Evolutionary conservation across 2,113 vertebrate genomes (phyloP).

Genomic region (Scophthalmus maximus): DNA sequence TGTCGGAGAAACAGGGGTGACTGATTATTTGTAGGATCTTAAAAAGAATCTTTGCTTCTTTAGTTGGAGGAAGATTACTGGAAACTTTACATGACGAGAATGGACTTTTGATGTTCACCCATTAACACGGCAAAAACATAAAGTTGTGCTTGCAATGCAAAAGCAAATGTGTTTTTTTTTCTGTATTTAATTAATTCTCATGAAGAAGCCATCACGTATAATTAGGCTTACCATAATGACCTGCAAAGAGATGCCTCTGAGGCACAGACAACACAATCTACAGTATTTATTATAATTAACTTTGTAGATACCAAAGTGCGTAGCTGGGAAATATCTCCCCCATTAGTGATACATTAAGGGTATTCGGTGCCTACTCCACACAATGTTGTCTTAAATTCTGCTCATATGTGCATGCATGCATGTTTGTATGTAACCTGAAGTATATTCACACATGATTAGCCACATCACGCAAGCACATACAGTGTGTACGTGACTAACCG

Average conservation of each 20-base stretch:
- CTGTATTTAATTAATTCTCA: slow-evolving; percentile 28
- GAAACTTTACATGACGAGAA: too few species aligned
- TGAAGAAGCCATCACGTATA: slow-evolving; percentile 46
- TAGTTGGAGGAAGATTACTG: slow-evolving; percentile 5
- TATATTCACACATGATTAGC: slow-evolving; percentile 15
- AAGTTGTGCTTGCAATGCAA: background rate
- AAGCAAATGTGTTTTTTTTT: background rate
- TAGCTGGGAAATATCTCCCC: background rate
- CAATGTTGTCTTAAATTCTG: background rate
- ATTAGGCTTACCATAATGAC: slow-evolving; percentile 44
- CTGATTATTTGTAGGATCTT: background rate
- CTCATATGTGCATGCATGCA: slow-evolving; percentile 2
- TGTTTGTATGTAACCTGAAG: background rate
- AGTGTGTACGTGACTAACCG: slow-evolving; percentile 78
- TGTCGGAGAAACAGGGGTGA: background rate
- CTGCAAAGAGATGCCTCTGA: slow-evolving; percentile 18
- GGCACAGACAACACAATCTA: slow-evolving; percentile 18
- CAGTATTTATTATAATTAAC: slow-evolving; percentile 48
- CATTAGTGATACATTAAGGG: slow-evolving; percentile 13
- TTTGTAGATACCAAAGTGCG: slow-evolving; percentile 24
- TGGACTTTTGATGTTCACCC: too few species aligned
- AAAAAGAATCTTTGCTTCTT: slow-evolving; percentile 18
- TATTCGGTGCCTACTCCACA: background rate
- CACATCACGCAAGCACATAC: background rate
- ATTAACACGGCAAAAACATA: too few species aligned